Evolutionary conservation across 1,140 invertebrate genomes (phyloP), one percentile per base, ranked within the genome.

Genomic region (Caenorhabditis brenneri): DNA sequence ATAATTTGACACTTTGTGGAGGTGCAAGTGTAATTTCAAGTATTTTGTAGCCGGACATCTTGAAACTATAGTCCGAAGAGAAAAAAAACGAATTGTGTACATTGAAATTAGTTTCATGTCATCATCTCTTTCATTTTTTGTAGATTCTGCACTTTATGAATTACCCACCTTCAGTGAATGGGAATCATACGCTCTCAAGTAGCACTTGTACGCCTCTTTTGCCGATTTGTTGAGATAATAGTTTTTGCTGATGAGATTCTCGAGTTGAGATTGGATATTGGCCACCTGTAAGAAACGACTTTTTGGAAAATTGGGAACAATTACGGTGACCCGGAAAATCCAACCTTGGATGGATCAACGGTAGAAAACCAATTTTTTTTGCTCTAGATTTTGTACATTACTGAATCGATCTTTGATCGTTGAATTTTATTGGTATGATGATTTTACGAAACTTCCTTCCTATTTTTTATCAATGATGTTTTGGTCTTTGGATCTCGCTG

Each of bases 141-240:
- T 16, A n/a, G 49, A 51, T n/a, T 12, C 15, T 55, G 36, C 48
- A 81, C 49, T 60, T 42, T 42, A 10, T 27, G 53, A 39, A 81
- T 36, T 24, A 83, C 46, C 27, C 15, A 84, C 82, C 91, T 99
- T 99, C 85, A 98, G 93, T 89, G 95, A 94, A 92, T 99, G 97
- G 1, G 96, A 97, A 89, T 98, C 96, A 91, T 99, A 99, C 0
- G 98, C 95, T 84, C 97, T 93, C 0, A 99, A 93, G 91, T 98
- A 99, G 1, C 95, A 94, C 91, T 98, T 99, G 92, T 96, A 99
- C 0, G 96, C 98, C 92, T 99, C 97, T 91, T 97, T 96, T 0
- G 96, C 97, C 3, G 96, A 97, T 89, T 94, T 94, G 90, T 98
- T 95, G 1, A 99, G 92, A 91, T 96, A 98, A 89, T 99, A 99